phyloP scores from a whole-genome alignment of 1,140 invertebrate genomes.

The Chrysomallon squamiferum region DNA sequence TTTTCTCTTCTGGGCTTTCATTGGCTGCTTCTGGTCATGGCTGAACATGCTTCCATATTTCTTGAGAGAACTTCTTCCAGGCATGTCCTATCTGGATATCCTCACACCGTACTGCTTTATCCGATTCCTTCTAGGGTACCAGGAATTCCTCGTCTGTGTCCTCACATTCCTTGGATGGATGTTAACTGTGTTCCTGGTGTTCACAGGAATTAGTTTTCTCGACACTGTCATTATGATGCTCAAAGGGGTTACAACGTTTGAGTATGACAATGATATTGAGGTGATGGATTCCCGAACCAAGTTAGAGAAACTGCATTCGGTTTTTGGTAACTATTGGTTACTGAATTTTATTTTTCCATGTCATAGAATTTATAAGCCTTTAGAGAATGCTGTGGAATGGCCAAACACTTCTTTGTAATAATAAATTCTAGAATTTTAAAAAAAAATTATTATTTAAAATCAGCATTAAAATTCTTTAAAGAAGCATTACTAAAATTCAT shows the following conservation, averaged over 20 bases:
- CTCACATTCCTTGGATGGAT: constrained; percentile 15
- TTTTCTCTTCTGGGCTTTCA: constrained; percentile 71
- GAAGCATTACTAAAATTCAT: too few species aligned
- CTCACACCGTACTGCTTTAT: constrained; percentile 15
- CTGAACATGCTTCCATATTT: constrained; percentile 19
- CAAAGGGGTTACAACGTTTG: constrained; percentile 21
- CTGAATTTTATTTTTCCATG: constrained; percentile 30
- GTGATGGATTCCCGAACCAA: constrained; percentile 15
- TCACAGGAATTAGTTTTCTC: constrained; percentile 12
- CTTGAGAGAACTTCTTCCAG: constrained; percentile 13
- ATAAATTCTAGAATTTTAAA: too few species aligned
- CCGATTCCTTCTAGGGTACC: constrained; percentile 18
- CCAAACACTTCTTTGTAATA: constrained; percentile 18
- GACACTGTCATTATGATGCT: constrained; percentile 3
- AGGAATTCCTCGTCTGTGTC: neutral
- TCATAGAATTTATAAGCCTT: constrained; percentile 19
- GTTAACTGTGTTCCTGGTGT: constrained; percentile 10
- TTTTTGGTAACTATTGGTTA: constrained; percentile 32
- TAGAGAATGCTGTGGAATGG: constrained; percentile 33
- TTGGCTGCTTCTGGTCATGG: constrained; percentile 11
- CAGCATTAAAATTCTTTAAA: too few species aligned
- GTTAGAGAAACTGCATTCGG: constrained; percentile 16
- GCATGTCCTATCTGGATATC: constrained; percentile 10
- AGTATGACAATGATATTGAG: constrained; percentile 19
- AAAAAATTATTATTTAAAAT: too few species aligned